Evolutionary conservation across 2,113 vertebrate genomes (phyloP), one percentile per base, ranked within the genome.

Genomic region (Anas platyrhynchos): DNA sequence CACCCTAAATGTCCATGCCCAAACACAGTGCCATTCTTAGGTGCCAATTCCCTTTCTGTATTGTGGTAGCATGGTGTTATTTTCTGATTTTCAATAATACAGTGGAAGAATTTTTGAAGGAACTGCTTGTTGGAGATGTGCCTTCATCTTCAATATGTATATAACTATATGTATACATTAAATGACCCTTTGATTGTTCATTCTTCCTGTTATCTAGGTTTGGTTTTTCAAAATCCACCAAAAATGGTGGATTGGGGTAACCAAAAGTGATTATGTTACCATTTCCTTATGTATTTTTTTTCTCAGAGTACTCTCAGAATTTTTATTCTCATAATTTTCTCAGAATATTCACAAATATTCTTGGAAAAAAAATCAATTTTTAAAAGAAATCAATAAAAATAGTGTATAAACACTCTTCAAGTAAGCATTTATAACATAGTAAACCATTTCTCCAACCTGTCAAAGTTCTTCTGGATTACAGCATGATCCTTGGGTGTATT

Each of bases 21-120:
- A 12, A 4, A 69, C 16, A 20, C 3, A 8, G 4, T 5, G 41
- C 10, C 26, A 23, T 62, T 38, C 29, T 27, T 22, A 16, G 34
- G 44, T 10, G 14, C 27, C 2, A 2, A 61, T 46, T 46, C 13
- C 21, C 8, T 29, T 58, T 59, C 61, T n/a, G 2, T 25, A 18
- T 4, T 62, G 4, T 8, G 38, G 29, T 0, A 3, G 5, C 12
- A 38, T 50, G 7, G 3, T 89, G 31, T n/a, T 21, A 17, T 16
- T 5, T 31, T 52, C 25, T 48, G 15, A 17, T 58, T 62, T 58
- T 44, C 2, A 1, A 20, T 16, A 83, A 65, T 0, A 0, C 6
- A 5, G 4, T 26, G 46, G 23, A 69, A 78, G 11, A 50, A 5
- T 3, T 66, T 69, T 48, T 74, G 67, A 74, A 91, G 14, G 8